These are phyloP conservation scores for Vulpes lagopus DNA, from an alignment of 2,113 vertebrate species.

Conservation along the genomic window DNA sequence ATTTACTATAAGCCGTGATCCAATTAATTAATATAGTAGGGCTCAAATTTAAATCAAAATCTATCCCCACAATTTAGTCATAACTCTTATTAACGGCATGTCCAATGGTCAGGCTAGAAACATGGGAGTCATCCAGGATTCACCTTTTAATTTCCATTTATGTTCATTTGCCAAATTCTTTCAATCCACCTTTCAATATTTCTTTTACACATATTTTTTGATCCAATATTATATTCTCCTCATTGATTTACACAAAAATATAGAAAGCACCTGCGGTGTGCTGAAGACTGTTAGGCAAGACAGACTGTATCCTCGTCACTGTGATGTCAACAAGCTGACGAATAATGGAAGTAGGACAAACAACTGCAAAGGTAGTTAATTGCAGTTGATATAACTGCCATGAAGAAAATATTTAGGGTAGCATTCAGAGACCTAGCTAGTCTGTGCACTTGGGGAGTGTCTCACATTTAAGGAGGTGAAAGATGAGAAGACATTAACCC, in stretches of 20 bases:
- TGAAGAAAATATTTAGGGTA: neutral
- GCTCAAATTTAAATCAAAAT: constrained; percentile 3
- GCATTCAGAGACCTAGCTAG: neutral
- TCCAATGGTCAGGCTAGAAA: neutral
- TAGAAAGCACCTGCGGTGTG: neutral
- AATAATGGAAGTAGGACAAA: neutral
- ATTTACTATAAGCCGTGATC: neutral
- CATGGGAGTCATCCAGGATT: neutral
- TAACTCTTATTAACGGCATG: neutral
- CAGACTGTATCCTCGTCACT: neutral
- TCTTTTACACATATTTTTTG: neutral
- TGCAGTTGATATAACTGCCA: neutral
- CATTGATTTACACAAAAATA: neutral
- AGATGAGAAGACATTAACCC: neutral
- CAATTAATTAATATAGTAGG: neutral
- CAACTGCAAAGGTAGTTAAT: neutral
- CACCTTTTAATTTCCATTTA: neutral
- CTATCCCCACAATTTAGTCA: neutral
- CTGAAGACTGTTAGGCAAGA: neutral
- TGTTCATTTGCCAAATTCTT: neutral
- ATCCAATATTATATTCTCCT: neutral
- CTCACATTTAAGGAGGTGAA: neutral
- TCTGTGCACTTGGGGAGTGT: neutral
- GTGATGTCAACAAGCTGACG: neutral
- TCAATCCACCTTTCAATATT: neutral